phyloP scores from a whole-genome alignment of 2,888 invertebrate genomes.

The Agrotis ipsilon region DNA sequence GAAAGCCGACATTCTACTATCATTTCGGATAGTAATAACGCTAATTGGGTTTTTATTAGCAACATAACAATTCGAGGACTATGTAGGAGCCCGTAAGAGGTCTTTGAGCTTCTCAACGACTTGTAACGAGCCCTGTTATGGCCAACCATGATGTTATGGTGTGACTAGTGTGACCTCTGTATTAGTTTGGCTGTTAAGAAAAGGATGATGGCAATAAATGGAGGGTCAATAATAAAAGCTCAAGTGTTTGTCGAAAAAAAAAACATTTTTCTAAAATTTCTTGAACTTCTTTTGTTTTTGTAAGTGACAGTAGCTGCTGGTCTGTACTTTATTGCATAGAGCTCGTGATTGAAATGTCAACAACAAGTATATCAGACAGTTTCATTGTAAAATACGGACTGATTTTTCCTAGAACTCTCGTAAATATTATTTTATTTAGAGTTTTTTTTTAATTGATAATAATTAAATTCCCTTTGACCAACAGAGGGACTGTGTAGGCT shows the following conservation, averaged over 20 bases:
- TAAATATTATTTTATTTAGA: neutral
- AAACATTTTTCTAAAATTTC: conserved; percentile 15
- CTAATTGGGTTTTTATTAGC: conserved; percentile 63
- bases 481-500: no score
- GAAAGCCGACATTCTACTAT: conserved; percentile 35
- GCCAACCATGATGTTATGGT: conserved; percentile 48
- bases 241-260: no score
- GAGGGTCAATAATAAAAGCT: no score
- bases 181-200: conserved; percentile 25
- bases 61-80: conserved; percentile 62
- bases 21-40: conserved; percentile 58
- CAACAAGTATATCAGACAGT: neutral
- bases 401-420: neutral
- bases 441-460: no score
- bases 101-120: conserved; percentile 29
- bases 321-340: neutral
- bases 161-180: conserved; percentile 37
- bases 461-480: no score
- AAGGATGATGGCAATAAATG: neutral
- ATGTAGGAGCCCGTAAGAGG: conserved; percentile 38
- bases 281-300: conserved; percentile 25
- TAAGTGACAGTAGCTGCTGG: conserved; percentile 1
- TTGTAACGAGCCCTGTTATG: conserved; percentile 55
- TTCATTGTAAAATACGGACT: no score
- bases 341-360: neutral